Base-by-base conservation (phyloP, 1,140 invertebrate species). In the Tigriopus japonicus region DNA sequence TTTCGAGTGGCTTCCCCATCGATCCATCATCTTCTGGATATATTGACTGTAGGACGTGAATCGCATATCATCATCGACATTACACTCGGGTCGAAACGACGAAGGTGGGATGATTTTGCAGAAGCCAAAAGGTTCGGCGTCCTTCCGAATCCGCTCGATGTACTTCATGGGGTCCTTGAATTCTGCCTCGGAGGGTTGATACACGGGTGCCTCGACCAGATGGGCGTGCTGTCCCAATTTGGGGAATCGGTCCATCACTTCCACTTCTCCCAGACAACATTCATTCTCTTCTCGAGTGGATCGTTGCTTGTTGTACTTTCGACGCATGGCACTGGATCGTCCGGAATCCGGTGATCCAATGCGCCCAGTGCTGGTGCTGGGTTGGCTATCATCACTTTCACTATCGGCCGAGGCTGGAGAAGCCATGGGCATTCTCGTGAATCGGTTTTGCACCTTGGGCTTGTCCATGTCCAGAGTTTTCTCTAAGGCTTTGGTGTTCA, bases 31-130 rank as follows among this genome's bases (percentile, higher is more conserved):
- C 65, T 87, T 86, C 67, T 91, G 84, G 19, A 93, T 80, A 66
- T 92, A 92, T 67, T 95, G 91, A 71, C 91, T 89, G 59, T 89
- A 85, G 0, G 86, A 86, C 0, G 83, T 87, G 67, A 94, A 95
- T 56, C 84, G 73, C 79, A 88, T 86, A 66, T 84, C 84, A 67
- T 85, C 86, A 42, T 80, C 80, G 0, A 93, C 81, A 68, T 85
- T 83, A 68, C 88, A 92, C 66, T 89, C 84, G 0, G 88, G 85
- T 75, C 87, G 86, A 68, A 92, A 94, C 67, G 76, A 82, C 6
- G 76, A 68, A 0, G 90, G 91, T n/a, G 90, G 86, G 35, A 94
- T 81, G 42, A 94, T 85, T 67, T 83, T 79, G 68, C 88, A 93
- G 63, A 94, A 81, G 0, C 91, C 91, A 72, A 81, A 91, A 60